phyloP scores from a whole-genome alignment of 2,113 vertebrate genomes.

The Laticauda colubrina region DNA sequence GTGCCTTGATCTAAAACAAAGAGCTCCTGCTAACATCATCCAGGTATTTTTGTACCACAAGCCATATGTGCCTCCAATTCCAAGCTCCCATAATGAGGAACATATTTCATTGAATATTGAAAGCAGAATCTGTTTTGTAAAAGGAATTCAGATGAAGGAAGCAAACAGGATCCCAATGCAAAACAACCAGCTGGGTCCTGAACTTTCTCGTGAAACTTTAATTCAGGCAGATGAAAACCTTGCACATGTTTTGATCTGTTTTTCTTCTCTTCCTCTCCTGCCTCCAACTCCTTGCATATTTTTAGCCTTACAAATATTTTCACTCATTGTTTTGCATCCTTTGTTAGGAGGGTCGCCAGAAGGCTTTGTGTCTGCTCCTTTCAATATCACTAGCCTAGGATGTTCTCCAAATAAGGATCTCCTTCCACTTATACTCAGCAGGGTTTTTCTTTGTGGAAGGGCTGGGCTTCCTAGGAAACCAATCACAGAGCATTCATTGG shows the following conservation, averaged over 20 bases:
- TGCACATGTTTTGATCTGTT: neutral
- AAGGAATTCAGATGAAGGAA: neutral
- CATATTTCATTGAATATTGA: neutral
- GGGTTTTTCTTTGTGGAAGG: neutral
- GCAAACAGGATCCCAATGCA: neutral
- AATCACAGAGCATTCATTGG: neutral
- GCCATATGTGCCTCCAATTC: neutral
- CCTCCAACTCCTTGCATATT: neutral
- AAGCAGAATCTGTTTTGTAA: neutral
- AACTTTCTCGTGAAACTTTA: neutral
- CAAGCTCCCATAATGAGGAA: neutral
- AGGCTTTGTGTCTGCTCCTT: neutral
- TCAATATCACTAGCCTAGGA: neutral
- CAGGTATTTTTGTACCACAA: neutral
- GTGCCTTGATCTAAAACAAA: neutral
- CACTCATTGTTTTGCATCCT: neutral
- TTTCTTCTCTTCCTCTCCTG: neutral
- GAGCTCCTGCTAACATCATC: neutral
- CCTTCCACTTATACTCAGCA: neutral
- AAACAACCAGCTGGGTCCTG: neutral
- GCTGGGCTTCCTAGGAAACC: neutral
- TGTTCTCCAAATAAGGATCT: neutral
- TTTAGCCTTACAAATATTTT: conserved; percentile 4
- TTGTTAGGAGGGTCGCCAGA: neutral
- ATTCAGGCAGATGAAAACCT: conserved; percentile 5